Percentiles rank a stretch among this genome's conserved stretches.
phyloP scores from a whole-genome alignment of 1,140 invertebrate species.

The Temnothorax longispinosus region DNA sequence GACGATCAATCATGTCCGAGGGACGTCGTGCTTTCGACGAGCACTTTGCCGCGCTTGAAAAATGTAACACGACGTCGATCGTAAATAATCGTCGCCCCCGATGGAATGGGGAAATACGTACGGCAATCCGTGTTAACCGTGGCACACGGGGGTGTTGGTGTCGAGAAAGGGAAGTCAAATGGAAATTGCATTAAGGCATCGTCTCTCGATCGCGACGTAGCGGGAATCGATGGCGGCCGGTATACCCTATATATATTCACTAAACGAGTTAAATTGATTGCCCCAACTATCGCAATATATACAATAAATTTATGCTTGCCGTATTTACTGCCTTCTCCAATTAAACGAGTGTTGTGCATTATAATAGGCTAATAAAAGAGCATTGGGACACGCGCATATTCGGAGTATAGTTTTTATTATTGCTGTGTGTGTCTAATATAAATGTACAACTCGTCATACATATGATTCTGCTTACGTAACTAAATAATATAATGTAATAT shows the following conservation, averaged over 20 bases:
- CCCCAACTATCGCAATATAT: neutral
- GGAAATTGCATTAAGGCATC: slow-evolving; percentile 20
- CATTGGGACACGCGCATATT: slow-evolving; percentile 26
- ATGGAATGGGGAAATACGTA: slow-evolving; percentile 36
- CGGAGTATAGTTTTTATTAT: slow-evolving; percentile 79
- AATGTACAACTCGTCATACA: slow-evolving; percentile 84
- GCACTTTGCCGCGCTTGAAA: slow-evolving; percentile 46
- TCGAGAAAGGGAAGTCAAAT: slow-evolving; percentile 40
- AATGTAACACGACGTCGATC: slow-evolving; percentile 56
- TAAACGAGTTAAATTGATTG: slow-evolving; percentile 11
- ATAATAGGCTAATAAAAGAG: slow-evolving; percentile 12
- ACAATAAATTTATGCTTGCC: neutral
- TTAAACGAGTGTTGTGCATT: neutral
- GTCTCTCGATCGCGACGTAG: neutral
- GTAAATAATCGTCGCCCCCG: slow-evolving; percentile 57
- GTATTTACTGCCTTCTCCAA: neutral
- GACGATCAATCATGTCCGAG: slow-evolving; percentile 55
- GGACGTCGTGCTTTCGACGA: slow-evolving; percentile 51
- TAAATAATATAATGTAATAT: slow-evolving; percentile 73
- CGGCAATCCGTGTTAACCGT: slow-evolving; percentile 29
- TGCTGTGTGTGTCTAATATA: slow-evolving; percentile 83
- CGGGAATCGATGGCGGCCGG: neutral
- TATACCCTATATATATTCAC: neutral
- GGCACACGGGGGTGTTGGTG: neutral
- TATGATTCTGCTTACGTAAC: slow-evolving; percentile 80